Evolutionary conservation across 2,888 invertebrate genomes (phyloP), one percentile per base, ranked within the genome.

Genomic region (Andrena fulva): DNA sequence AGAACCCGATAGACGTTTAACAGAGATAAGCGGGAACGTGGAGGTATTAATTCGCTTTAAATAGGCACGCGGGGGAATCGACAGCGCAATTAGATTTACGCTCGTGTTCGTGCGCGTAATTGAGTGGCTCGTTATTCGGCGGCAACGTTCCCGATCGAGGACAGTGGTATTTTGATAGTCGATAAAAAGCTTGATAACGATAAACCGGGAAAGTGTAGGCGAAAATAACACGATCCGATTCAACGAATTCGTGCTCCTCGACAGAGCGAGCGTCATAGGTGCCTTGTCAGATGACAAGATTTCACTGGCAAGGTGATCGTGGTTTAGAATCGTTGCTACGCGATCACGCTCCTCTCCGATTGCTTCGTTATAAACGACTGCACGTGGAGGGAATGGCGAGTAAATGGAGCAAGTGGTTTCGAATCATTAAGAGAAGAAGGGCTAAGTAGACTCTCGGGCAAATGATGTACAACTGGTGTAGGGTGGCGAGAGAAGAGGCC

Each of bases 121-220:
- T 31, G 50, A 82, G 59, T 56, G 42, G 56, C 29, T 74, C 52
- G 52, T 81, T 80, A 74, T 76, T 29, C 42, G 68, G 2, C 24
- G 63, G 77, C 63, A 66, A 50, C 12, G 48, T 60, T 77, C 66
- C 42, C 63, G 20, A 74, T 76, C 54, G 66, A 16, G 67, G 66
- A 73, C 68, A 35, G 20, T 31, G 31, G 16, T 59, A 85, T 70
- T 85, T 80, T 59, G 73, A 80, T 69, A 71, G 48, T 62, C 16
- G 59, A 54, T 73, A 72, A 78, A 63, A 50, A 24, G n/a, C 20
- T 31, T 5, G 76, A 67, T 59, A n/a, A 20, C 68, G 48, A 48
- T 63, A 20, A 33, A 20, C 4, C 12, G 50, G n/a, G 42, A 33
- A 24, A 50, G 4, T 12, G 35, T 48, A 8, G 20, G 12, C 12